Conservation (phyloP, 2,113 vertebrate genomes). For the Larimichthys polyactis region DNA sequence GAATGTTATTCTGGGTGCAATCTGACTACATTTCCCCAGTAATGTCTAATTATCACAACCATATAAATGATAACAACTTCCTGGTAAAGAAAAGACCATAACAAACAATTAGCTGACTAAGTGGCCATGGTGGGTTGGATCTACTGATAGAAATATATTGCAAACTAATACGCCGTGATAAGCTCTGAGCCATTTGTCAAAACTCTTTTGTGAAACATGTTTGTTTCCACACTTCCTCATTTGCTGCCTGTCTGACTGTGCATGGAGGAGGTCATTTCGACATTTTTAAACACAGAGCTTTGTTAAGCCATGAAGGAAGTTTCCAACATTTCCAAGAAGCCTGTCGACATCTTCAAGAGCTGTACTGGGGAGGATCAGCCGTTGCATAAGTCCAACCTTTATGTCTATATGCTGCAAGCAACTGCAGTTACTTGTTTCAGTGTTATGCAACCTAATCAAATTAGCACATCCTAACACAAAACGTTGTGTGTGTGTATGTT, state of each 20-base stretch:
- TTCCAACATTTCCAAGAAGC: slow-evolving; percentile 7
- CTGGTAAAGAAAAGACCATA: neutral
- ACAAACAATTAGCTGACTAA: neutral
- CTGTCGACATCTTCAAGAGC: slow-evolving; percentile 2
- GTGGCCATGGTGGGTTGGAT: neutral
- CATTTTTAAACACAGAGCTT: neutral
- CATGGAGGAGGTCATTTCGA: slow-evolving; percentile 8
- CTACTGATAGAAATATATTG: neutral
- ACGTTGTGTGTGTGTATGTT: neutral
- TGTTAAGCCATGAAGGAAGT: slow-evolving; percentile 9
- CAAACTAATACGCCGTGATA: neutral
- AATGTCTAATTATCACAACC: neutral
- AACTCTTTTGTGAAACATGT: neutral
- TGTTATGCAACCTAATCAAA: neutral
- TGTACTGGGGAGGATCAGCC: neutral
- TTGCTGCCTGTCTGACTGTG: neutral
- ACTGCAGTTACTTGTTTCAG: slow-evolving; percentile 5
- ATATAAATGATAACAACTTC: neutral
- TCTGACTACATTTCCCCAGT: neutral
- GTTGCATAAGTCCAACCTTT: neutral
- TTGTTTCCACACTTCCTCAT: slow-evolving; percentile 42
- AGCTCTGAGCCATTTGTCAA: neutral
- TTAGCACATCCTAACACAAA: neutral
- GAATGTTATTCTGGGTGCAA: neutral
- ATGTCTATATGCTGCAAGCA: neutral